phyloP scores from a whole-genome alignment of 1,140 invertebrate species.

The Aphis craccivora region DNA sequence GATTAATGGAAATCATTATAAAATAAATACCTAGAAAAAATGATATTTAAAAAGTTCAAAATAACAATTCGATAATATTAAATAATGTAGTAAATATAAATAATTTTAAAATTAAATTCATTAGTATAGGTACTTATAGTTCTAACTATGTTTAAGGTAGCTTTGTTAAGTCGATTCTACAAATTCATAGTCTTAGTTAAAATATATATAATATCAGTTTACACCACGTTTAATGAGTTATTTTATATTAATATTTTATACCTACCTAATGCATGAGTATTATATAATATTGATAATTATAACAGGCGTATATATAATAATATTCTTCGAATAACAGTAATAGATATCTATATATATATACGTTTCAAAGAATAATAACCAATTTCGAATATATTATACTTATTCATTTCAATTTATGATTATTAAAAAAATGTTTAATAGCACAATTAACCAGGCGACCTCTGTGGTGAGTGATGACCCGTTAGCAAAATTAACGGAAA shows the following conservation, averaged over 20 bases:
- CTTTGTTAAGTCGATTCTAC: too few species aligned
- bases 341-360: background rate
- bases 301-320: too few species aligned
- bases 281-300: background rate
- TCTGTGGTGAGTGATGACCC: background rate
- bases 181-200: background rate
- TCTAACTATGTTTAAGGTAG: too few species aligned
- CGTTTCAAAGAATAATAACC: background rate
- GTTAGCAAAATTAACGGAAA: background rate
- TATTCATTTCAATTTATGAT: background rate
- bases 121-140: too few species aligned
- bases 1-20: too few species aligned
- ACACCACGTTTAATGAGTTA: background rate
- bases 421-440: background rate
- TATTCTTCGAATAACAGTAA: background rate
- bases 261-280: background rate
- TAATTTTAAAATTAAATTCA: too few species aligned
- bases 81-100: too few species aligned
- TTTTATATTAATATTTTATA: background rate
- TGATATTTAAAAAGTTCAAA: too few species aligned
- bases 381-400: background rate
- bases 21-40: too few species aligned
- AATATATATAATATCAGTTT: background rate
- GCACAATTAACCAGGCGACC: background rate
- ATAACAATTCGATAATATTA: too few species aligned